Evolutionary conservation across 2,797 vertebrate genomes (phyloP).

Genomic region (Siniperca obscura): DNA sequence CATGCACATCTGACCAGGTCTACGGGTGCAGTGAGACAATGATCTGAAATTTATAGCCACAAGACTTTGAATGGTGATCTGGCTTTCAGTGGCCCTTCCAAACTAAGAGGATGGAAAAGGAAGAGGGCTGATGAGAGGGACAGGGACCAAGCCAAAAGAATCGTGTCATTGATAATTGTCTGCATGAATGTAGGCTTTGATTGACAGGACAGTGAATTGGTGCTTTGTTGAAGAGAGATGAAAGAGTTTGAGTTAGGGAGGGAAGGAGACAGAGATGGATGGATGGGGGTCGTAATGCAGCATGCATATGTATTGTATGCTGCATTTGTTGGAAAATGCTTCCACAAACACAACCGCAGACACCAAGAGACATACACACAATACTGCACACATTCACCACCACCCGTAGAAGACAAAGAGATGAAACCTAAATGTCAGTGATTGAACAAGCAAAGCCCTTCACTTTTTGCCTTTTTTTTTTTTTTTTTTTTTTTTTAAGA

Average conservation of each 20-base stretch:
- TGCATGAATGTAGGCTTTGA: constrained; percentile 81
- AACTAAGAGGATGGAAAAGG: constrained; percentile 48
- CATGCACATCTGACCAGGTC: neutral
- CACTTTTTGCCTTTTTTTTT: constrained; percentile 2
- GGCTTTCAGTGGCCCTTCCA: constrained; percentile 17
- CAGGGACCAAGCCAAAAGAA: constrained; percentile 68
- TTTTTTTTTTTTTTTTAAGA: constrained; percentile 10
- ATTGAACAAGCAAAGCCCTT: neutral
- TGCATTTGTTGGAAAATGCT: constrained; percentile 42
- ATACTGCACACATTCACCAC: constrained; percentile 12
- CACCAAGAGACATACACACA: neutral
- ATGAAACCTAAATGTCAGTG: constrained; percentile 8
- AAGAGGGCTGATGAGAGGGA: constrained; percentile 46
- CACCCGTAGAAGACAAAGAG: neutral
- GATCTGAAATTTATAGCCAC: neutral
- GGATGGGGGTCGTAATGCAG: constrained; percentile 52
- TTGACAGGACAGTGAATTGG: constrained; percentile 69
- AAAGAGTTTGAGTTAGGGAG: constrained; percentile 60
- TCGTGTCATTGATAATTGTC: constrained; percentile 78
- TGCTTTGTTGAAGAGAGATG: constrained; percentile 74
- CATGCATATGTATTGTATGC: constrained; percentile 45
- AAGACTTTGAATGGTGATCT: constrained; percentile 9
- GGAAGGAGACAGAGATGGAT: constrained; percentile 56
- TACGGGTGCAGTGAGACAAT: constrained; percentile 1
- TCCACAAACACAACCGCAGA: constrained; percentile 16